Percentiles rank a stretch among this genome's conserved stretches.
phyloP scores from a whole-genome alignment of 2,888 invertebrate genomes.

The Orthosia cruda region DNA sequence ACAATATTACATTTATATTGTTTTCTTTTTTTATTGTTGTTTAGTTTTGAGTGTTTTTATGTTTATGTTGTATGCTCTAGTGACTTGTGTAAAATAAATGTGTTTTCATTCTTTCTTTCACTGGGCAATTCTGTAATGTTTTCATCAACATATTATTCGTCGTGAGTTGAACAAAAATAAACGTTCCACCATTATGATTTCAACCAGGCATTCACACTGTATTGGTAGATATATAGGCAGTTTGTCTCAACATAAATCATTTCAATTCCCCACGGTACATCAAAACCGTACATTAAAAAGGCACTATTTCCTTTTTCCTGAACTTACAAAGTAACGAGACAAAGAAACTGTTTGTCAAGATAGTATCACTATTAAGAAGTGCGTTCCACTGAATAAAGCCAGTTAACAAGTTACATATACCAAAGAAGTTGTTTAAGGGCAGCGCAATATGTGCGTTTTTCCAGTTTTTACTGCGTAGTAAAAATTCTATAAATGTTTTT shows the following conservation, averaged over 20 bases:
- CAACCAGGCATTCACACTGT: neutral
- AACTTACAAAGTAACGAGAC: slow-evolving; percentile 71
- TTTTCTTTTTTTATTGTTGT: no score
- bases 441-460: slow-evolving; percentile 64
- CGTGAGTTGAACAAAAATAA: neutral
- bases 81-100: no score
- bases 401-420: slow-evolving; percentile 67
- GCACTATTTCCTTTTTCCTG: slow-evolving; percentile 33
- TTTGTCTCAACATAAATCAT: slow-evolving; percentile 40
- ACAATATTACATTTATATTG: no score
- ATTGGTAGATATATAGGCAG: neutral
- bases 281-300: slow-evolving; percentile 41
- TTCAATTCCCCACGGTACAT: slow-evolving; percentile 26
- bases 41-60: no score
- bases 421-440: slow-evolving; percentile 70
- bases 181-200: neutral
- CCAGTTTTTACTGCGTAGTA: slow-evolving; percentile 79
- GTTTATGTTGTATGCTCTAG: no score
- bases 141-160: neutral
- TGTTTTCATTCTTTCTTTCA: no score
- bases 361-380: slow-evolving; percentile 62
- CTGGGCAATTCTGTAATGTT: neutral
- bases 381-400: slow-evolving; percentile 66
- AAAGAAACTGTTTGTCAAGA: slow-evolving; percentile 70
- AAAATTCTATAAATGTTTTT: slow-evolving; percentile 80